Percentiles rank a stretch among this genome's conserved stretches.
Conservation (phyloP, 2,888 invertebrate species). For the Thysanoteuthis rhombus region DNA sequence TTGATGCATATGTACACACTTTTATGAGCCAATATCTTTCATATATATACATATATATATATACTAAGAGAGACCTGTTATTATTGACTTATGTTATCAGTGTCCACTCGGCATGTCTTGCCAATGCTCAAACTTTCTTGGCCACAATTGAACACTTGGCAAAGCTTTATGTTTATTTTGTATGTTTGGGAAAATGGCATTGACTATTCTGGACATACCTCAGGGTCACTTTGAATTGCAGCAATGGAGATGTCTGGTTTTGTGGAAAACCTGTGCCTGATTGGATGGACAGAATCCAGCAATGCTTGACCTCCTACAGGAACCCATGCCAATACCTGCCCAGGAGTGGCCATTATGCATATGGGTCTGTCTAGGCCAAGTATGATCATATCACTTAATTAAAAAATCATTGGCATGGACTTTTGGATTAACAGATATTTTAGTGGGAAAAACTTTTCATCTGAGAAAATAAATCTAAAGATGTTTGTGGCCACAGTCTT, state of each 20-base stretch:
- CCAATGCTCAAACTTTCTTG: neutral
- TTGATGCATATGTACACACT: no score
- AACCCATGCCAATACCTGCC: neutral
- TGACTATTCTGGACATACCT: constrained; percentile 12
- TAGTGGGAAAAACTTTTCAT: neutral
- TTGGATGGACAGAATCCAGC: constrained; percentile 12
- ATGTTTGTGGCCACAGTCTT: neutral
- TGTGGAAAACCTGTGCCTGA: neutral
- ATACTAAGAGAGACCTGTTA: neutral
- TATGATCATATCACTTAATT: neutral
- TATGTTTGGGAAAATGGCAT: neutral
- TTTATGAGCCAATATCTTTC: no score
- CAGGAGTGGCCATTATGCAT: neutral
- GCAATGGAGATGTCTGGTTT: neutral
- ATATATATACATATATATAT: neutral
- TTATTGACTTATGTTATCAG: neutral
- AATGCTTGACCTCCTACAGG: neutral
- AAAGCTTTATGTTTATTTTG: neutral
- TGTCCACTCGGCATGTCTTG: neutral
- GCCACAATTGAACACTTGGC: neutral
- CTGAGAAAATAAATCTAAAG: neutral
- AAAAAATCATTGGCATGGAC: neutral
- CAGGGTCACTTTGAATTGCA: neutral
- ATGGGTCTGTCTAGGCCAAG: neutral
- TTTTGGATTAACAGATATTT: neutral